phyloP scores from a whole-genome alignment of 2,113 vertebrate genomes.

The Platycercus adscitus region DNA sequence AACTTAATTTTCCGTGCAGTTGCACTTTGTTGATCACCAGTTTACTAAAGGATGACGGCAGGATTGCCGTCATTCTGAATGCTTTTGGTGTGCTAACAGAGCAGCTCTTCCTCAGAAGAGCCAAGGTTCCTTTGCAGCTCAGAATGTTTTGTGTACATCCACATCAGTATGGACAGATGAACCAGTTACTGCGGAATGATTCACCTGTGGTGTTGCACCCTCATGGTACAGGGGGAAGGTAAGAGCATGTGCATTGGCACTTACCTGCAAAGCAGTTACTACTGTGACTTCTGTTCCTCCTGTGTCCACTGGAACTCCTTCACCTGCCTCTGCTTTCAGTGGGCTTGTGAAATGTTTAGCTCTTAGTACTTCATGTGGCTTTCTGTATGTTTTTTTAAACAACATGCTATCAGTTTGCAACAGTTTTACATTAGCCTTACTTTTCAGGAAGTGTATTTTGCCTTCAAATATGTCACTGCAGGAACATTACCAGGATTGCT shows the following conservation, averaged over 20 bases:
- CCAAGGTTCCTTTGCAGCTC: not conserved
- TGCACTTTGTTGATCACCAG: not conserved
- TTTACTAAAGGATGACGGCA: not conserved
- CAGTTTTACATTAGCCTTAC: constrained; percentile 3
- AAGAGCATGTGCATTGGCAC: accelerated
- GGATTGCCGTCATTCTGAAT: accelerated
- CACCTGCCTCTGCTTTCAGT: not conserved
- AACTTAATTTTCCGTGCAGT: constrained; percentile 4
- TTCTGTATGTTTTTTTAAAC: not conserved
- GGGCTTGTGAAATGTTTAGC: not conserved
- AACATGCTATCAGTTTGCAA: not conserved
- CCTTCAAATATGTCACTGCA: not conserved
- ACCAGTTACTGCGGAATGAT: accelerated
- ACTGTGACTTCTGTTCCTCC: accelerated
- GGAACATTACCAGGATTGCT: constrained; percentile 20
- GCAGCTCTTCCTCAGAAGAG: not conserved
- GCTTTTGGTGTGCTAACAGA: not conserved
- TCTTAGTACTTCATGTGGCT: not conserved
- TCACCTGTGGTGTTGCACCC: accelerated
- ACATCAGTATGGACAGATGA: accelerated
- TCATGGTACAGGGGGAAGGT: accelerated
- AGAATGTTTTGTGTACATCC: accelerated
- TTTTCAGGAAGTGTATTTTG: not conserved
- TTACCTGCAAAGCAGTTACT: not conserved
- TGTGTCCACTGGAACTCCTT: not conserved